These are phyloP conservation scores for Aegithalos caudatus DNA, from an alignment of 2,113 vertebrate genomes.

Conservation along the genomic window DNA sequence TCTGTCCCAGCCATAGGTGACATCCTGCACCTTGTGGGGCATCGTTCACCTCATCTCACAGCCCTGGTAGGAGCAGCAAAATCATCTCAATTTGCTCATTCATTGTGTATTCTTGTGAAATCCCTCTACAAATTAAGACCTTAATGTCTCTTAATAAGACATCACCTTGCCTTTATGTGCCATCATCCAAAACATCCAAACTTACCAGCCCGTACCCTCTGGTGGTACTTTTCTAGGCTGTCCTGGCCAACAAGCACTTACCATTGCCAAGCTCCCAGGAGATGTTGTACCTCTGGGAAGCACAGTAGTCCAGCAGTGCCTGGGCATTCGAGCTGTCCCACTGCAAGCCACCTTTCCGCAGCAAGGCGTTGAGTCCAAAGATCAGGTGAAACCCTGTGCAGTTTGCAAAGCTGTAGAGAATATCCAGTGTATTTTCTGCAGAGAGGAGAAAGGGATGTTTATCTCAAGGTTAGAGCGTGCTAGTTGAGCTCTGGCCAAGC, in stretches of 20 bases:
- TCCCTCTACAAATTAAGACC: background rate
- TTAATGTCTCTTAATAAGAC: background rate
- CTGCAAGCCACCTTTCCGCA: constrained; percentile 72
- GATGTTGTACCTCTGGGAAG: constrained; percentile 77
- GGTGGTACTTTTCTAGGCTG: background rate
- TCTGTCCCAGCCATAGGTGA: background rate
- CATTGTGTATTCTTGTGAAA: background rate
- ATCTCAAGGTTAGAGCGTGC: fast-evolving
- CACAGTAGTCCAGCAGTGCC: constrained; percentile 81
- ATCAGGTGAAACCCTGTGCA: constrained; percentile 86
- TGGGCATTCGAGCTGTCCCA: constrained; percentile 89
- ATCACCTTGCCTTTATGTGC: background rate
- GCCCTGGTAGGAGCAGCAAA: background rate
- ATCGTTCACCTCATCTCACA: background rate
- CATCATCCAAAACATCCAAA: background rate
- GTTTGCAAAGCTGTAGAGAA: constrained; percentile 83
- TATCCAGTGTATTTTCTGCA: constrained; percentile 82
- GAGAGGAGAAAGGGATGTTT: background rate
- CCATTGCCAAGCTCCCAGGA: constrained; percentile 97
- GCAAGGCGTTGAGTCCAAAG: constrained; percentile 92
- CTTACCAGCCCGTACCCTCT: background rate
- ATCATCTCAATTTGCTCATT: background rate
- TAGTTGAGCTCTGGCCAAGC: background rate
- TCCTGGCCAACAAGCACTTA: constrained; percentile 24
- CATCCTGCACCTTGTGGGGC: fast-evolving